Percentiles rank a stretch among this genome's conserved stretches.
Evolutionary conservation across 2,797 vertebrate genomes (phyloP).

Genomic region (Pseudocheirus occidentalis): DNA sequence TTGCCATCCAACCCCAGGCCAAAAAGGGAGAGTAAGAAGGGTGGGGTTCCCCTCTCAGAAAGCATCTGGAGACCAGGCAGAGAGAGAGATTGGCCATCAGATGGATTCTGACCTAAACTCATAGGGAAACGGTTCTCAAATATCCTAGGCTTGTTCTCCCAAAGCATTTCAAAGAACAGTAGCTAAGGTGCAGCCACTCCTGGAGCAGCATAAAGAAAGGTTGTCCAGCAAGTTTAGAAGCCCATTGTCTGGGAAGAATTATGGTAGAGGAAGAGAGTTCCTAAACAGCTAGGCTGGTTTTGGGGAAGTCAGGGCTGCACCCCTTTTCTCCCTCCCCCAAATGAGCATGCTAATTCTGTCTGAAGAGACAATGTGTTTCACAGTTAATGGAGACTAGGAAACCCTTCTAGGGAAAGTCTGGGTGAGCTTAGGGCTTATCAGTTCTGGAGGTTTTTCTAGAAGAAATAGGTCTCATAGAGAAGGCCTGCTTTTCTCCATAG

Average conservation of each 20-base stretch:
- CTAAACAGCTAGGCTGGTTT: background rate
- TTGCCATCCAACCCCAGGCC: background rate
- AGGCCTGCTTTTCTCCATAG: background rate
- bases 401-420: background rate
- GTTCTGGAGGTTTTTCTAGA: background rate
- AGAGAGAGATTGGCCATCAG: background rate
- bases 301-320: background rate
- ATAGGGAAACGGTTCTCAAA: no score
- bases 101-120: background rate
- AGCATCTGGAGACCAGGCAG: background rate
- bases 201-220: background rate
- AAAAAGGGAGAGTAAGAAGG: slow-evolving; percentile 35
- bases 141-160: background rate
- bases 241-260: background rate
- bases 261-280: background rate
- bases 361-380: background rate
- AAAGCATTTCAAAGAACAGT: background rate
- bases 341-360: background rate
- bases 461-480: background rate
- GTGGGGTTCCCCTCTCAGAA: slow-evolving; percentile 61
- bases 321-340: background rate
- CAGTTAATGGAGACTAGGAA: background rate
- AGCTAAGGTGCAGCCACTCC: background rate
- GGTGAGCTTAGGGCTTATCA: background rate
- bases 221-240: background rate